These are phyloP conservation scores for Troides helena DNA, from an alignment of 2,888 invertebrate species.

Conservation along the genomic window DNA sequence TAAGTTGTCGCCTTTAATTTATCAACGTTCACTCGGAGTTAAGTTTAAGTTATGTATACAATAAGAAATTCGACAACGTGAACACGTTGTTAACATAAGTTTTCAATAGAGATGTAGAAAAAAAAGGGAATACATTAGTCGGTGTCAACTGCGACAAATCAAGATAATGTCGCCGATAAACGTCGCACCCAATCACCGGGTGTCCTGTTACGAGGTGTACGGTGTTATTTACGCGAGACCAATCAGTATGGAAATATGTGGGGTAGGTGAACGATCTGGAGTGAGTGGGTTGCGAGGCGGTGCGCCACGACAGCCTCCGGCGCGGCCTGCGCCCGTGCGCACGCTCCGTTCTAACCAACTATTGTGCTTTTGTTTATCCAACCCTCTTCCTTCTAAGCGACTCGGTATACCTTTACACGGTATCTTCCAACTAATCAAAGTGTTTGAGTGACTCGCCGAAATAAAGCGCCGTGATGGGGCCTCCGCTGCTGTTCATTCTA, in stretches of 20 bases:
- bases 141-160: conserved; percentile 55
- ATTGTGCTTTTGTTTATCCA: conserved; percentile 27
- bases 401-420: background rate
- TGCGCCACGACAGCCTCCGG: conserved; percentile 61
- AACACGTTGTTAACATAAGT: conserved; percentile 25
- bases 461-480: conserved; percentile 46
- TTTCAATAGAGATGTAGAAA: conserved; percentile 49
- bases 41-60: conserved; percentile 35
- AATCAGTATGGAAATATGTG: conserved; percentile 78
- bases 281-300: conserved; percentile 66
- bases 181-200: conserved; percentile 59
- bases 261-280: conserved; percentile 75
- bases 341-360: conserved; percentile 50
- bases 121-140: conserved; percentile 51
- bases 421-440: background rate
- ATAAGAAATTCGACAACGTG: conserved; percentile 31
- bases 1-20: conserved; percentile 17
- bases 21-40: conserved; percentile 5
- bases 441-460: conserved; percentile 35
- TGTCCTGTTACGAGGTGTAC: conserved; percentile 60
- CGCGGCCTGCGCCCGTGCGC: conserved; percentile 68
- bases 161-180: conserved; percentile 66
- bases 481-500: conserved; percentile 44
- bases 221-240: conserved; percentile 65
- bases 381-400: conserved; percentile 29